phyloP scores from a whole-genome alignment of 2,888 invertebrate genomes.

The Nudaria mundana region DNA sequence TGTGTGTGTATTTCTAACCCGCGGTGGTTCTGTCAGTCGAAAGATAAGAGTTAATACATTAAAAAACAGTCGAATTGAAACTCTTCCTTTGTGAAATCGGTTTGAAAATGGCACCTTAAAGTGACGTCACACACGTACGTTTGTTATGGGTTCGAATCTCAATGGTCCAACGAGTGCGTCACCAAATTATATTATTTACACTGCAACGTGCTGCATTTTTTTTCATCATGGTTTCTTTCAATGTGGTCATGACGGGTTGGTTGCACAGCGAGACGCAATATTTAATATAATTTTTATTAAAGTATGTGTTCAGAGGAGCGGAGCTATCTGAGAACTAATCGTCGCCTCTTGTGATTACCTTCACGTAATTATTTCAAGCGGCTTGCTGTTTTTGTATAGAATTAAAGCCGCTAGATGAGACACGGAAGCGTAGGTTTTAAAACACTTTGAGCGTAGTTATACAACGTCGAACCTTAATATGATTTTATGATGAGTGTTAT shows the following conservation, averaged over 20 bases:
- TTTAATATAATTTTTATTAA: slow-evolving; percentile 77
- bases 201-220: too few species aligned
- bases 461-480: not conserved
- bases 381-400: slow-evolving; percentile 39
- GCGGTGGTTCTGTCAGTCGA: too few species aligned
- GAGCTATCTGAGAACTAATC: slow-evolving; percentile 70
- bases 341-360: slow-evolving; percentile 72
- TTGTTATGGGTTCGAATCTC: too few species aligned
- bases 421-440: not conserved
- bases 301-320: slow-evolving; percentile 69
- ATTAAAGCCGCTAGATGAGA: slow-evolving; percentile 39
- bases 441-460: slow-evolving; percentile 5
- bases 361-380: slow-evolving; percentile 75
- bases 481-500: not conserved
- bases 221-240: too few species aligned
- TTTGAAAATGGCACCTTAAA: too few species aligned
- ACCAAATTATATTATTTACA: too few species aligned
- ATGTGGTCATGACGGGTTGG: not conserved
- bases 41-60: too few species aligned
- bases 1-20: too few species aligned
- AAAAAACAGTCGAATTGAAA: too few species aligned
- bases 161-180: too few species aligned
- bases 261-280: slow-evolving; percentile 47
- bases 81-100: too few species aligned
- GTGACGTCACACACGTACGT: too few species aligned